Conservation (phyloP, 35 echinoderm and acorn worm genomes). For the Heliocidaris tuberculata region DNA sequence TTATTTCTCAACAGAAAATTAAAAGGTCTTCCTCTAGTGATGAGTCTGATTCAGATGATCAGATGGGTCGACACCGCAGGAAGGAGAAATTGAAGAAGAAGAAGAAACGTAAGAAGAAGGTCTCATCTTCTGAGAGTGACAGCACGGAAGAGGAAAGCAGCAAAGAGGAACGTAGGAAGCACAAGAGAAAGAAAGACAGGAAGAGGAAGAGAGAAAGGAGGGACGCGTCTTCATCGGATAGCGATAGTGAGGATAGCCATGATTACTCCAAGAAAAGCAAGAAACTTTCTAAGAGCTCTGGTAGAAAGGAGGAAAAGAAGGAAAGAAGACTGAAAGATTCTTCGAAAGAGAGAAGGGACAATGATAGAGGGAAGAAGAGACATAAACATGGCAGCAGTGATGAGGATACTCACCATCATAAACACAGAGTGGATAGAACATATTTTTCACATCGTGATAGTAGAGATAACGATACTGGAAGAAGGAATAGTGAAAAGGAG, state of each 20-base stretch:
- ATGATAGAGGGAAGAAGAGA: background rate
- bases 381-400: background rate
- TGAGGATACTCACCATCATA: background rate
- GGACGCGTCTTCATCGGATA: background rate
- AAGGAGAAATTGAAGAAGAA: background rate
- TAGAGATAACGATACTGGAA: background rate
- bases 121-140: background rate
- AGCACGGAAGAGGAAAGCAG: background rate
- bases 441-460: background rate
- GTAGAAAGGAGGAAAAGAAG: background rate
- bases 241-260: background rate
- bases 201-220: background rate
- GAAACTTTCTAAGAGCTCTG: background rate
- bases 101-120: background rate
- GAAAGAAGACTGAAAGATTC: conserved; percentile 3
- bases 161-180: background rate
- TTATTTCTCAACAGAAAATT: background rate
- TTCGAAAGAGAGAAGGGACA: background rate
- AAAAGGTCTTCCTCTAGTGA: background rate
- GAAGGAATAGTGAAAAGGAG: background rate
- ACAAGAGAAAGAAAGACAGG: background rate
- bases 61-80: background rate
- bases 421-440: background rate
- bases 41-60: background rate
- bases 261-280: background rate